phyloP scores from a whole-genome alignment of 1,140 invertebrate species.

The Pogonomyrmex barbatus region DNA sequence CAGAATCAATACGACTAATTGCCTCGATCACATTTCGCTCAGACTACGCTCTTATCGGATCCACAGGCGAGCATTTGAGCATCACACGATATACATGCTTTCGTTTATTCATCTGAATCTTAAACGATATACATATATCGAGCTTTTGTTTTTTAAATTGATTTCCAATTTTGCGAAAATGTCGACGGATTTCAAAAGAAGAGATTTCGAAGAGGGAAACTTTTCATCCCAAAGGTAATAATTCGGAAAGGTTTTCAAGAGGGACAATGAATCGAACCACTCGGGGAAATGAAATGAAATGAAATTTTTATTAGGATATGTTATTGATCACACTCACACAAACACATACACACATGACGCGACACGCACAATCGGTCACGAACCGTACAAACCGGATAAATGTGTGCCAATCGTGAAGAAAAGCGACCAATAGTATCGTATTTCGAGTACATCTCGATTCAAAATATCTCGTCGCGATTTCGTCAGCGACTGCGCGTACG shows the following conservation, averaged over 20 bases:
- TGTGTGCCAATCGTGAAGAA: constrained; percentile 40
- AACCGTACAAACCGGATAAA: constrained; percentile 31
- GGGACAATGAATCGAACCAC: not conserved
- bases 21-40: constrained; percentile 8
- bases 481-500: constrained; percentile 65
- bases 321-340: not conserved
- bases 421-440: constrained; percentile 34
- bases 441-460: constrained; percentile 50
- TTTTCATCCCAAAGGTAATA: not conserved
- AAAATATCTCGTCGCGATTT: constrained; percentile 66
- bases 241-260: not conserved
- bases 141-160: not conserved
- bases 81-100: not conserved
- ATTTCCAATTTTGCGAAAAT: not conserved
- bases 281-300: not conserved
- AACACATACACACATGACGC: constrained; percentile 1
- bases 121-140: not conserved
- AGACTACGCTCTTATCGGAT: not conserved
- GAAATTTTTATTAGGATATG: not conserved
- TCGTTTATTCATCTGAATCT: not conserved
- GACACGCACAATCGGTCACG: constrained; percentile 2
- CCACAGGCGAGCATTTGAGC: not conserved
- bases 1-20: constrained; percentile 40
- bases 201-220: not conserved
- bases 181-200: not conserved